Evolutionary conservation across 2,113 vertebrate genomes (phyloP).

Genomic region (Marmota monax): DNA sequence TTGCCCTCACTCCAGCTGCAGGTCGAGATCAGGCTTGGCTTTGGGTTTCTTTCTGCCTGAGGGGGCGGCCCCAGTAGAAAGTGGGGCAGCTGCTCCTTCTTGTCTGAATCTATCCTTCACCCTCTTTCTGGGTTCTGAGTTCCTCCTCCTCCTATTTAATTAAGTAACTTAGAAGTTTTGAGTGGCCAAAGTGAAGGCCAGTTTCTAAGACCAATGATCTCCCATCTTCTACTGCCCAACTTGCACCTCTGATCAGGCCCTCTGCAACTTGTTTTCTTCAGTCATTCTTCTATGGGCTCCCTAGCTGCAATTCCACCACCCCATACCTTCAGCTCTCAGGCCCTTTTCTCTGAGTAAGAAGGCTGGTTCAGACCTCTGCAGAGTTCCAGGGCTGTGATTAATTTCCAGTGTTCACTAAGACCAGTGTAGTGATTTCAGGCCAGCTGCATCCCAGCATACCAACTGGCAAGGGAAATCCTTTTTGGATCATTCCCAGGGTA

Average conservation of each 20-base stretch:
- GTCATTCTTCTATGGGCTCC: background rate
- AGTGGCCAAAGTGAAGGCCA: background rate
- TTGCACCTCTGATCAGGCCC: background rate
- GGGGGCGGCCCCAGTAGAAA: background rate
- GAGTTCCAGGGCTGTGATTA: background rate
- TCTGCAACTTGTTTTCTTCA: rapidly evolving
- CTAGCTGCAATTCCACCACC: background rate
- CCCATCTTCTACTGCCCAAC: background rate
- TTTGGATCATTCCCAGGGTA: background rate
- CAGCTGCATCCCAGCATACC: background rate
- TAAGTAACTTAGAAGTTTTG: background rate
- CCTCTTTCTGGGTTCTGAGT: background rate
- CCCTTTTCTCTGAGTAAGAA: background rate
- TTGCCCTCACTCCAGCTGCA: background rate
- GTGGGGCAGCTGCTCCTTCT: constrained; percentile 10
- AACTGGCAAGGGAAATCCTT: background rate
- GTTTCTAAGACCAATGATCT: background rate
- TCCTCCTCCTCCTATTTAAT: background rate
- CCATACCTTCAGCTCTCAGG: background rate
- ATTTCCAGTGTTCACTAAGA: background rate
- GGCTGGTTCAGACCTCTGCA: background rate
- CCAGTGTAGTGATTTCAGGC: background rate
- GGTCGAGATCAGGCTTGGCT: background rate
- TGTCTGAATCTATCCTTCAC: background rate
- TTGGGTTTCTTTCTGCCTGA: background rate